A percentile compares a stretch with the other conserved stretches of the same genome.
Conservation (phyloP, 2,113 vertebrate genomes). For the Progne subis region DNA sequence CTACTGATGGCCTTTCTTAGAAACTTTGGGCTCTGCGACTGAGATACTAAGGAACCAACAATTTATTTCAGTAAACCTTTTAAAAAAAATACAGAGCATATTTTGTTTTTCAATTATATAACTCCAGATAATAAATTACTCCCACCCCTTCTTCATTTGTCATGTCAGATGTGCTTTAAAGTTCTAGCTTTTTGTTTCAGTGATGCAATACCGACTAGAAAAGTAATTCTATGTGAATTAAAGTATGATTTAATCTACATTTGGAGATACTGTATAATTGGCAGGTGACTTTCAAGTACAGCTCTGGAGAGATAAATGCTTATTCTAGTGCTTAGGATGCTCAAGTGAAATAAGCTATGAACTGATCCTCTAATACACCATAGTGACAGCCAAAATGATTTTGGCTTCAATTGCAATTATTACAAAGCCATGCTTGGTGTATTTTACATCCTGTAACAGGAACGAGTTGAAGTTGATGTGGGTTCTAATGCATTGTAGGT, state of each 20-base stretch:
- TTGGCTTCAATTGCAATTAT: neutral
- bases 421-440: neutral
- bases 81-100: accelerated
- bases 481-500: neutral
- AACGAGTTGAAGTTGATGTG: neutral
- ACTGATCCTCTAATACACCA: neutral
- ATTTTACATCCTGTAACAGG: neutral
- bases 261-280: accelerated
- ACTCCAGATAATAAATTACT: neutral
- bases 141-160: neutral
- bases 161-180: neutral
- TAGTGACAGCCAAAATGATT: neutral
- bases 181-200: neutral
- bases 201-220: neutral
- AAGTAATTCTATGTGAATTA: neutral
- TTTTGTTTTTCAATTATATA: neutral
- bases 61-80: accelerated
- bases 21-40: neutral
- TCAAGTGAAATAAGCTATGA: neutral
- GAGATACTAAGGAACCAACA: neutral
- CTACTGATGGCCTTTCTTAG: neutral
- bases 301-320: neutral
- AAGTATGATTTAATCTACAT: neutral
- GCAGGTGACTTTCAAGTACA: neutral
- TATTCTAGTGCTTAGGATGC: neutral